Base-by-base conservation (phyloP, 2,888 invertebrate genomes). In the Cremastobaeus sp. region DNA sequence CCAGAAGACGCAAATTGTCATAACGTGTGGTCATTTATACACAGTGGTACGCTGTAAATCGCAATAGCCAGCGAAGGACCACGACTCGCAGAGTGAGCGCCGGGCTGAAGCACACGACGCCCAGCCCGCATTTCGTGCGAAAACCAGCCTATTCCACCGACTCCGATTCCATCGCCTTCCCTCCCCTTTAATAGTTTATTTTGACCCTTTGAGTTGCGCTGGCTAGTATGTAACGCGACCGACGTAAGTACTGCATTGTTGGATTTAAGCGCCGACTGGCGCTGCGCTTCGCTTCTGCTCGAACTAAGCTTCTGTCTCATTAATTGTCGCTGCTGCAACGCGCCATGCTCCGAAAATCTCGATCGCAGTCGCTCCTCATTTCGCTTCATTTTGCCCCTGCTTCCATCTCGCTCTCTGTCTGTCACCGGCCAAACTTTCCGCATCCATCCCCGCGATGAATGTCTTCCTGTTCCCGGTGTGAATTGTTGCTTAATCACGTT, bases 131-230 rank as follows among this genome's bases (percentile, higher is more conserved):
- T 47, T 60, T 65, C 37, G 50, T 47, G 32, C 65, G 45, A 66
- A 68, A 54, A 32, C 55, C 80, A 72, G 79, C 74, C 68, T 62
- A 76, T 60, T 65, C 77, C 57, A 43, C 55, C 76, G 76, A 78
- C 70, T 76, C 79, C 70, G 81, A 82, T 72, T 77, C 82, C 76
- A 79, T 82, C 76, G 77, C 81, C 55, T 83, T 82, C 72, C 82
- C 82, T 54, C 62, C 77, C 57, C 79, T 78, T 78, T 81, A 82
- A 81, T 78, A 69, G 60, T 64, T 68, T 59, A 69, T 64, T 64
- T 69, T 59, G 35, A 57, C 47, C 57, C 39, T 68, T 55, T 55
- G 45, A 62, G 55, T 62, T 64, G 43, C 41, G 47, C 65, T 73
- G 66, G 65, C 73, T 66, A 69, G 65, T 66, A 62, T 72, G 60